These are phyloP conservation scores for Danio albolineatus DNA, from an alignment of 2,797 vertebrate species.

Conservation along the genomic window DNA sequence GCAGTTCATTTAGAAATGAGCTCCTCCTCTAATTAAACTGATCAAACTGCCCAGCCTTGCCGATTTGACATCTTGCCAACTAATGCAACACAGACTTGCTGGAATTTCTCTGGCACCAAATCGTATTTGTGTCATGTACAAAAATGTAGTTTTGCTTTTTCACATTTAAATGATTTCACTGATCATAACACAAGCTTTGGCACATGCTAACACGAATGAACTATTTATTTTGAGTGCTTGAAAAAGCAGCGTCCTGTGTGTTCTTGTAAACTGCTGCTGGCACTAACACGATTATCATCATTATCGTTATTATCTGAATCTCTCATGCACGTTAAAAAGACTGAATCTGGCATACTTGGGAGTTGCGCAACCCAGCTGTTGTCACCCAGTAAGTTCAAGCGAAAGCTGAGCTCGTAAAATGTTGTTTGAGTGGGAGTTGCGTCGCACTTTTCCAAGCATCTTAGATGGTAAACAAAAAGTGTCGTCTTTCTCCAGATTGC, in stretches of 20 bases:
- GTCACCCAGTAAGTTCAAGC: not conserved
- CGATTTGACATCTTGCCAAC: not conserved
- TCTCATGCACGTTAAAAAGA: not conserved
- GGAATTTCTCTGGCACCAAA: not conserved
- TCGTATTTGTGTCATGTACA: not conserved
- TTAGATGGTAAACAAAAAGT: slow-evolving; percentile 19
- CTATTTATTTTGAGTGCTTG: not conserved
- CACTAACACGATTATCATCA: not conserved
- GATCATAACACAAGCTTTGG: not conserved
- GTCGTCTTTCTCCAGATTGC: not conserved
- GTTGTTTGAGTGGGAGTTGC: not conserved
- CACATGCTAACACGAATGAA: not conserved
- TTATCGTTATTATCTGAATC: not conserved
- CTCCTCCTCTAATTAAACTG: not conserved
- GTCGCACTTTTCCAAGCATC: not conserved
- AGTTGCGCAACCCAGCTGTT: not conserved
- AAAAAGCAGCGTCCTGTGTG: not conserved
- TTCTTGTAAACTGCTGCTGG: not conserved
- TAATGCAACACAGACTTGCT: too few species aligned
- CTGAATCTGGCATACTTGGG: not conserved
- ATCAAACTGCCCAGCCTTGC: not conserved
- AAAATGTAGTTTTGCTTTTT: slow-evolving; percentile 1
- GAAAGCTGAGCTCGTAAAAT: not conserved
- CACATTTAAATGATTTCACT: not conserved
- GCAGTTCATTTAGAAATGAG: not conserved